These are phyloP conservation scores for Enchytraeus crypticus DNA, from an alignment of 2,888 invertebrate genomes.

Conservation along the genomic window DNA sequence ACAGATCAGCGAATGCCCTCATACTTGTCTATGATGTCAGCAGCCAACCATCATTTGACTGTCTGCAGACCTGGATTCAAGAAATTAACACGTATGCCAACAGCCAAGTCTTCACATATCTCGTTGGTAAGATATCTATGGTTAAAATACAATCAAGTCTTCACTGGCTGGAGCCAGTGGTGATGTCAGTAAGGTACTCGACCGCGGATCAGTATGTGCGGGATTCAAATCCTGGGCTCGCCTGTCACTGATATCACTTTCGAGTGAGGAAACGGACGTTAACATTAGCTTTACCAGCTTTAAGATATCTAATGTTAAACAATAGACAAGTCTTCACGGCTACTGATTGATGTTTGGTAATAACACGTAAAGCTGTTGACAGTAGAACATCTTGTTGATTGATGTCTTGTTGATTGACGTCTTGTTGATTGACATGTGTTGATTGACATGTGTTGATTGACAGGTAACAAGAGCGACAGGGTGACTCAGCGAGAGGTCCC, in stretches of 20 bases:
- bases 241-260: too few relatives aligned
- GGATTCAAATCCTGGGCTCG: too few relatives aligned
- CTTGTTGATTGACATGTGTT: not conserved
- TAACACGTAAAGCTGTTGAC: not conserved
- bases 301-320: too few relatives aligned
- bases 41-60: slow-evolving; percentile 94
- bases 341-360: too few relatives aligned
- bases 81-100: slow-evolving; percentile 97
- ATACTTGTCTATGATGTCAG: slow-evolving; percentile 95
- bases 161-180: too few relatives aligned
- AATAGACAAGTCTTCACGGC: too few relatives aligned
- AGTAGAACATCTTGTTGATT: not conserved
- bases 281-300: too few relatives aligned
- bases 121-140: slow-evolving; percentile 68
- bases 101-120: slow-evolving; percentile 81
- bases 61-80: slow-evolving; percentile 87
- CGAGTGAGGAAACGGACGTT: too few relatives aligned
- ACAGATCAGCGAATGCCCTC: slow-evolving; percentile 89
- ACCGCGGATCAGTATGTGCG: too few relatives aligned
- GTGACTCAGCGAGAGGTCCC: slow-evolving; percentile 87
- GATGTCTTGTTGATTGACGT: not conserved
- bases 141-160: not conserved
- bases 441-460: not conserved
- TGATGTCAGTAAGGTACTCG: too few relatives aligned
- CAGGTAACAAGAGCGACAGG: slow-evolving; percentile 92